These are phyloP conservation scores for Daboia siamensis DNA, from an alignment of 2,113 vertebrate species.

Conservation along the genomic window DNA sequence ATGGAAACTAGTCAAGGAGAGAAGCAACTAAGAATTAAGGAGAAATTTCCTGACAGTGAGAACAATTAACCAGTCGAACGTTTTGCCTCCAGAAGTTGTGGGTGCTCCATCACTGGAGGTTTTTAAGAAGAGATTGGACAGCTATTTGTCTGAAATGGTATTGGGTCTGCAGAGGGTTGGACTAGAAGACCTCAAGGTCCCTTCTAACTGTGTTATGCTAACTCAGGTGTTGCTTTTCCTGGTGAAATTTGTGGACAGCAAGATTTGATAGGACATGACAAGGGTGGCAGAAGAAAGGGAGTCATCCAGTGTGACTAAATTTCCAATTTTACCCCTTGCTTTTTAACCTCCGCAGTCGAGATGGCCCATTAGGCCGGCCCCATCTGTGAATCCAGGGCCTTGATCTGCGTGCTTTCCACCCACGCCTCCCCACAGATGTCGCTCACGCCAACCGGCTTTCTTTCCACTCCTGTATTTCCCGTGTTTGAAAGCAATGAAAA, in stretches of 20 bases:
- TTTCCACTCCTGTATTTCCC: accelerated
- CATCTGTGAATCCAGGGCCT: neutral
- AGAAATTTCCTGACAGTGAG: no score
- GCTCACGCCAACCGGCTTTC: neutral
- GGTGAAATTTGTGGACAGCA: neutral
- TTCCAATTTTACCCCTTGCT: neutral
- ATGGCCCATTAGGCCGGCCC: neutral
- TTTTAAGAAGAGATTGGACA: no score
- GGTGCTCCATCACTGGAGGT: no score
- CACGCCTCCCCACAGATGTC: neutral
- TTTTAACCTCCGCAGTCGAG: neutral
- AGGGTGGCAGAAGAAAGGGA: neutral
- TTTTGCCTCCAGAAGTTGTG: no score
- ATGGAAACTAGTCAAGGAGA: no score
- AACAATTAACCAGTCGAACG: no score
- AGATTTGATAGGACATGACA: neutral
- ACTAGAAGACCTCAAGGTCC: no score
- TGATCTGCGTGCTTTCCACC: neutral
- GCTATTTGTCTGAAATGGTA: no score
- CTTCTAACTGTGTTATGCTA: no score
- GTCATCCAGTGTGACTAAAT: no score
- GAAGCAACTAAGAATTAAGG: no score
- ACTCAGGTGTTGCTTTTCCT: neutral
- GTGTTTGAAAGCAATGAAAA: neutral
- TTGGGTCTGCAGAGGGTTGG: no score